Base-by-base conservation (phyloP, 2,797 vertebrate genomes). In the Myotis myotis region DNA sequence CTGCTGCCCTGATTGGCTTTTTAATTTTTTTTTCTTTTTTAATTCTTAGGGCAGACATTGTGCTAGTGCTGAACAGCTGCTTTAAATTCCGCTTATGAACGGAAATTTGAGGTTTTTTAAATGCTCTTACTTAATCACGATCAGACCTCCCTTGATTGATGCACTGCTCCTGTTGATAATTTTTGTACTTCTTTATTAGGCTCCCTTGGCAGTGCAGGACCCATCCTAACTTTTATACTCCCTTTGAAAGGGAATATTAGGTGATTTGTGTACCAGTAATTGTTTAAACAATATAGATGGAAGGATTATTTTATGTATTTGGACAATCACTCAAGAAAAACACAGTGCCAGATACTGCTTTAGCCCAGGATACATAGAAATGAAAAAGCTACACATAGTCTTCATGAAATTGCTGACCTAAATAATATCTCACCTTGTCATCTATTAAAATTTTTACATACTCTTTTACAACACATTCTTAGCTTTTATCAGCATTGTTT, bases 71-170 rank as follows among this genome's bases (percentile, higher is more conserved):
- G 70, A 96, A 96, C 96, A 97, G 97, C 96, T 97, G 94, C 97
- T 97, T 97, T 96, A 91, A 95, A 97, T 97, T 97, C 92, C 96
- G 53, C 95, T 96, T 97, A 97, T 74, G 95, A 95, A 96, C 85
- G 92, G 95, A 96, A 96, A 97, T 97, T 96, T 96, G 97, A 96
- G 94, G 95, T 95, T 97, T 96, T 95, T 82, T 64, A 96, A 97
- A 96, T 96, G 93, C 92, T 93, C 60, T 88, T 95, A 95, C 94
- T 96, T 96, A 96, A 97, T 96, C 94, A 96, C 19, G 86, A 79
- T 97, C 93, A 97, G 97, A 91, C 92, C 85, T 92, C 74, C 70
- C 95, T 82, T 96, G 97, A 96, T 95, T 91, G 96, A 93, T 84
- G 75, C 62, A 25, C 78, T 95, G 95, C 87, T 96, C 81, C 96